phyloP scores from a whole-genome alignment of 37 sponge, comb jelly and placozoan genomes.

The Eunapius fragilis region DNA sequence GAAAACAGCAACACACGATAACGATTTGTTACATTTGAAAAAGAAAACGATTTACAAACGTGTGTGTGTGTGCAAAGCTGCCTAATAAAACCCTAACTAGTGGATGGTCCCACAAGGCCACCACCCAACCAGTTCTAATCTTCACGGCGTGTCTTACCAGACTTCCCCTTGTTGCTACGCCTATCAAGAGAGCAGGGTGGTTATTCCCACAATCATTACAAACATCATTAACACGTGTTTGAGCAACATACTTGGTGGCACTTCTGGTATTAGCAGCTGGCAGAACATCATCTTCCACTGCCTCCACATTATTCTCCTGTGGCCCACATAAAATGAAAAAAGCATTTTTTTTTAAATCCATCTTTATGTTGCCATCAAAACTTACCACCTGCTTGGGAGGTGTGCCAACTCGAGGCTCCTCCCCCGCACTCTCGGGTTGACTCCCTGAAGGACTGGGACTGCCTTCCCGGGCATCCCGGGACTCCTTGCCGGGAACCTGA shows the following conservation, averaged over 20 bases:
- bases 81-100: not conserved
- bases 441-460: not conserved
- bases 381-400: not conserved
- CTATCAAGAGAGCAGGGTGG: not conserved
- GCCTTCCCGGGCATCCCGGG: not conserved
- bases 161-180: not conserved
- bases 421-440: not conserved
- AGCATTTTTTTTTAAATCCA: not conserved
- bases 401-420: not conserved
- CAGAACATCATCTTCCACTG: not conserved
- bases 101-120: not conserved
- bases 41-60: no score
- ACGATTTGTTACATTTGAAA: no score
- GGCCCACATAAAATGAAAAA: not conserved
- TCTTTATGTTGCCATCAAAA: not conserved
- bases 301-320: not conserved
- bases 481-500: constrained; percentile 5
- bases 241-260: not conserved
- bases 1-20: constrained; percentile 5
- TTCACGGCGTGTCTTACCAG: not conserved
- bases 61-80: not conserved
- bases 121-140: not conserved
- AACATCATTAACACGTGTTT: not conserved
- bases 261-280: not conserved
- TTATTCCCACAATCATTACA: not conserved